Percentiles rank a stretch among this genome's conserved stretches.
These are phyloP conservation scores for Cephus spinipes DNA, from an alignment of 2,888 invertebrate species.

Conservation along the genomic window DNA sequence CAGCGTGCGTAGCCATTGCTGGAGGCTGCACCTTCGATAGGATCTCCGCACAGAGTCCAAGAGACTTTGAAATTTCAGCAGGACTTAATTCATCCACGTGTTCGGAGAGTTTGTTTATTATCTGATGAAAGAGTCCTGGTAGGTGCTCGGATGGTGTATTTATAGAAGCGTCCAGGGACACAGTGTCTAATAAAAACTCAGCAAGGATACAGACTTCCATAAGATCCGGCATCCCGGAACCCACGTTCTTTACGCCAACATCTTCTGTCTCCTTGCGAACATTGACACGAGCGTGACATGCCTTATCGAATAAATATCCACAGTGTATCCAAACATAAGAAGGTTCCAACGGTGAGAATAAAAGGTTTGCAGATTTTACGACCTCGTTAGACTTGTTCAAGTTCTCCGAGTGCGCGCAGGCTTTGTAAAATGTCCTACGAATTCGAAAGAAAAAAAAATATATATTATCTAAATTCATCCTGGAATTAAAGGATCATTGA, in stretches of 20 bases:
- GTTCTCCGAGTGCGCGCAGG: constrained; percentile 51
- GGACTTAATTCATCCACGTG: constrained; percentile 71
- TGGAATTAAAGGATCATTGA: background rate
- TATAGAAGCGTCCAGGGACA: constrained; percentile 80
- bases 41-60: constrained; percentile 79
- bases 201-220: constrained; percentile 79
- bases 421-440: constrained; percentile 61
- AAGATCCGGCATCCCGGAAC: constrained; percentile 74
- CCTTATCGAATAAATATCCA: constrained; percentile 73
- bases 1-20: constrained; percentile 66
- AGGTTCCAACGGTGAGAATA: constrained; percentile 87
- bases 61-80: constrained; percentile 74
- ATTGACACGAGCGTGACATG: constrained; percentile 64
- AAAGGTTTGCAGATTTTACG: constrained; percentile 84
- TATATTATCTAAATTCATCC: background rate
- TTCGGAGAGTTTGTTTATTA: constrained; percentile 72
- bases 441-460: constrained; percentile 1
- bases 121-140: constrained; percentile 79
- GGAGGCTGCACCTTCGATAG: constrained; percentile 81
- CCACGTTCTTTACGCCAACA: constrained; percentile 69
- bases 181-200: constrained; percentile 81
- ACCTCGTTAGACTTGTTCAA: constrained; percentile 74
- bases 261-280: constrained; percentile 45
- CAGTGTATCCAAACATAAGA: constrained; percentile 88
- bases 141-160: constrained; percentile 83